phyloP scores from a whole-genome alignment of 2,888 invertebrate species.

The Gandaritis pyraliata region DNA sequence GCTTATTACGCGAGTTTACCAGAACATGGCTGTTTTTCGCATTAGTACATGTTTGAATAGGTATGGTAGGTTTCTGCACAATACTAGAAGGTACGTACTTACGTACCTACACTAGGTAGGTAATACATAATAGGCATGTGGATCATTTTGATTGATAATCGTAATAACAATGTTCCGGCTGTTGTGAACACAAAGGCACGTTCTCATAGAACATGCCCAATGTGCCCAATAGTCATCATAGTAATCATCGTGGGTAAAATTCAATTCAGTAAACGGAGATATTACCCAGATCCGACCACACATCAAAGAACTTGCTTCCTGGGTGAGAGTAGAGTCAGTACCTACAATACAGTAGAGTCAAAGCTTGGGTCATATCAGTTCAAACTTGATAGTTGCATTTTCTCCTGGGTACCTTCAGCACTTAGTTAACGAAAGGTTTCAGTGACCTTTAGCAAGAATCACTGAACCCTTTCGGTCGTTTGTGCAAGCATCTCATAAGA shows the following conservation, averaged over 20 bases:
- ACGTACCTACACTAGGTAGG: slow-evolving; percentile 17
- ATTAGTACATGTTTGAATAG: too few relatives aligned
- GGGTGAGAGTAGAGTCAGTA: slow-evolving; percentile 1
- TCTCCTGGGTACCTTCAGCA: background rate
- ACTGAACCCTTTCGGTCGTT: slow-evolving; percentile 10
- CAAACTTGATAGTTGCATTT: background rate
- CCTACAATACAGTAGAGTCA: too few relatives aligned
- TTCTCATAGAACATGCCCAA: slow-evolving; percentile 40
- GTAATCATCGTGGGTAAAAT: slow-evolving; percentile 5
- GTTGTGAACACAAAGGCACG: slow-evolving; percentile 64
- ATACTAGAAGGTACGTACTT: background rate
- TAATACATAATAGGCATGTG: slow-evolving; percentile 47
- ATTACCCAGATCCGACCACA: slow-evolving; percentile 8
- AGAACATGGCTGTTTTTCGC: too few relatives aligned
- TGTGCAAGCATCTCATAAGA: slow-evolving; percentile 10
- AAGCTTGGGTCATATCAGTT: background rate
- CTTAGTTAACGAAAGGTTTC: too few relatives aligned
- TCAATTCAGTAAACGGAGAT: slow-evolving; percentile 15
- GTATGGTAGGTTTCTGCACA: background rate
- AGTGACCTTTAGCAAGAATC: background rate
- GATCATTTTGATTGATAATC: slow-evolving; percentile 59
- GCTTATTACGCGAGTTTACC: too few relatives aligned
- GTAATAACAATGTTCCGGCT: slow-evolving; percentile 75
- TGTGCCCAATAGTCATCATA: slow-evolving; percentile 16
- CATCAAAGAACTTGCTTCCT: slow-evolving; percentile 5